Evolutionary conservation across 2,797 vertebrate genomes (phyloP).

Genomic region (Semotilus atromaculatus): DNA sequence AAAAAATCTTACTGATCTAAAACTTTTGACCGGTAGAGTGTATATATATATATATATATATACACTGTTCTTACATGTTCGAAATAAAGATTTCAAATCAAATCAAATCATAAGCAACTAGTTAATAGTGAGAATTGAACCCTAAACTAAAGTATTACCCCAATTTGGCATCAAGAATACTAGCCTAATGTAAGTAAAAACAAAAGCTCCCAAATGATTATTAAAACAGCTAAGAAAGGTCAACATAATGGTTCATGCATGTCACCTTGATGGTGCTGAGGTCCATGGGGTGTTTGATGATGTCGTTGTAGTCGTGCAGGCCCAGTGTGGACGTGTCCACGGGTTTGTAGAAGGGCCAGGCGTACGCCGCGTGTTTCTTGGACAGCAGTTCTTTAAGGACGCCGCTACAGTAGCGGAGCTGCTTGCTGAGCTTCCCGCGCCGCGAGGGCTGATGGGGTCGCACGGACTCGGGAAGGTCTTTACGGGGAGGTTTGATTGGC

Average conservation of each 20-base stretch:
- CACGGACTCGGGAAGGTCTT: constrained; percentile 90
- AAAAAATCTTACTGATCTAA: no score
- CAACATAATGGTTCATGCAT: not conserved
- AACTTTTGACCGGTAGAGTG: no score
- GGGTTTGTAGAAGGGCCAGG: constrained; percentile 90
- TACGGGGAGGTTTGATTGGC: constrained; percentile 92
- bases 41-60: no score
- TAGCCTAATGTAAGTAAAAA: no score
- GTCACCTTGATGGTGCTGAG: constrained; percentile 61
- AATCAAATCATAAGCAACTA: no score
- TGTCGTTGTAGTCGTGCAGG: constrained; percentile 93
- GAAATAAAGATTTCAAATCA: no score
- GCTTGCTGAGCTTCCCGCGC: constrained; percentile 86
- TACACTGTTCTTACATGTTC: no score
- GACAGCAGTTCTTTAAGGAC: constrained; percentile 92
- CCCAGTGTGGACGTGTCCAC: constrained; percentile 83
- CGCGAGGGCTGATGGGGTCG: constrained; percentile 85
- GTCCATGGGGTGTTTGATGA: constrained; percentile 94
- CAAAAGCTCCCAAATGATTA: no score
- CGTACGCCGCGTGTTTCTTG: constrained; percentile 87
- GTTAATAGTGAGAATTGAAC: no score
- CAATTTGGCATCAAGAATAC: no score
- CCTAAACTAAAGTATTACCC: no score
- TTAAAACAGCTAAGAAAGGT: no score
- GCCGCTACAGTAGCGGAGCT: constrained; percentile 90